Evolutionary conservation across 1,140 invertebrate species (phyloP).

Genomic region (Oedothorax gibbosus): DNA sequence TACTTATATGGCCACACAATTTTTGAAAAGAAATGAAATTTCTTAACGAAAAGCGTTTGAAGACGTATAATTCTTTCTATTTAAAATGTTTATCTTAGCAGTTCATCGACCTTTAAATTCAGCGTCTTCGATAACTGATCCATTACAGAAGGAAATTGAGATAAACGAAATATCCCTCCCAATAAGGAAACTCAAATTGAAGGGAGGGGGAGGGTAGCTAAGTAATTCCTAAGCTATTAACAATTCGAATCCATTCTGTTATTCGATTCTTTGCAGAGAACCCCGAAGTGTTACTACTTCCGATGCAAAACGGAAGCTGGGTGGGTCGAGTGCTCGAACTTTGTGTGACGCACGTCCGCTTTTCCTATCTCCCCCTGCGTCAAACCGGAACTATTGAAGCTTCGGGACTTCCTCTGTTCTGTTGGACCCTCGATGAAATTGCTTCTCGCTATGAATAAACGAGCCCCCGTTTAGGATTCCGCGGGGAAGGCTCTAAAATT

Average conservation of each 20-base stretch:
- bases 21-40: too few species aligned
- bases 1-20: too few species aligned
- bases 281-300: slow-evolving; percentile 54
- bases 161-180: too few species aligned
- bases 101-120: too few species aligned
- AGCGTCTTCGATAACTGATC: too few species aligned
- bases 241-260: slow-evolving; percentile 26
- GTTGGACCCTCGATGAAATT: slow-evolving; percentile 20
- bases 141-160: too few species aligned
- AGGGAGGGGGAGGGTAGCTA: too few species aligned
- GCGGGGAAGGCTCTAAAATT: not conserved
- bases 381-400: slow-evolving; percentile 54
- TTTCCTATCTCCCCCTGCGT: slow-evolving; percentile 36
- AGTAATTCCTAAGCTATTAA: too few species aligned
- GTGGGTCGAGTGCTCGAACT: slow-evolving; percentile 49
- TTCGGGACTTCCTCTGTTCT: slow-evolving; percentile 22
- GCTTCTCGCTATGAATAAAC: slow-evolving; percentile 49
- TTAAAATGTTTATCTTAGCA: too few species aligned
- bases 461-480: slow-evolving; percentile 23
- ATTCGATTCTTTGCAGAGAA: slow-evolving; percentile 50
- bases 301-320: slow-evolving; percentile 36
- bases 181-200: too few species aligned
- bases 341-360: slow-evolving; percentile 49
- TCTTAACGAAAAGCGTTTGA: too few species aligned
- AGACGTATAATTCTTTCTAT: too few species aligned